These are phyloP conservation scores for Cydia splendana DNA, from an alignment of 1,140 invertebrate species.

Conservation along the genomic window DNA sequence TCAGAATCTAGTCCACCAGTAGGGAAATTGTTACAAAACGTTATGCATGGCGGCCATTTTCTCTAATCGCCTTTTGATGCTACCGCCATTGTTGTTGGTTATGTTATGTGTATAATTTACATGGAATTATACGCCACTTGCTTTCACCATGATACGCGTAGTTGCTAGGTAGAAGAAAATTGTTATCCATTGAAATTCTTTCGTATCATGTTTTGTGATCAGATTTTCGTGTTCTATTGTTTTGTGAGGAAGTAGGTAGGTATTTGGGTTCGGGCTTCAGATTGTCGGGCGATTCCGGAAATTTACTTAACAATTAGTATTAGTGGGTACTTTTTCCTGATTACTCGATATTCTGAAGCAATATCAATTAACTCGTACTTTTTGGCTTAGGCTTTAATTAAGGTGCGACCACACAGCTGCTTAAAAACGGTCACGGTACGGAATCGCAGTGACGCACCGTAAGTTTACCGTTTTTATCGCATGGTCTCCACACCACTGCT, in stretches of 20 bases:
- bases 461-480: too few relatives aligned
- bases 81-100: conserved; percentile 46
- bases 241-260: neutral
- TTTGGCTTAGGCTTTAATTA: too few relatives aligned
- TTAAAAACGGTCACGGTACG: too few relatives aligned
- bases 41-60: conserved; percentile 58
- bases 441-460: too few relatives aligned
- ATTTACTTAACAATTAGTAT: too few relatives aligned
- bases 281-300: too few relatives aligned
- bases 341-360: too few relatives aligned
- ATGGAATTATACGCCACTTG: conserved; percentile 56
- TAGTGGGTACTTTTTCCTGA: too few relatives aligned
- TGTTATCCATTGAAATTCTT: neutral
- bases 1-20: conserved; percentile 34
- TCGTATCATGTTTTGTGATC: neutral
- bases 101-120: conserved; percentile 51
- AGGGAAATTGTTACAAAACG: conserved; percentile 57
- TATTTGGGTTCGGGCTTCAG: too few relatives aligned
- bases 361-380: too few relatives aligned
- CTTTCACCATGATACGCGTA: conserved; percentile 56
- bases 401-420: too few relatives aligned
- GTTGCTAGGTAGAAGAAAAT: neutral
- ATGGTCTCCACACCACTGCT: too few relatives aligned
- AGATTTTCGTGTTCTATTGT: neutral
- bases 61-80: conserved; percentile 68